These are phyloP conservation scores for Holocentrus rufus DNA, from an alignment of 2,797 vertebrate genomes.

Conservation along the genomic window DNA sequence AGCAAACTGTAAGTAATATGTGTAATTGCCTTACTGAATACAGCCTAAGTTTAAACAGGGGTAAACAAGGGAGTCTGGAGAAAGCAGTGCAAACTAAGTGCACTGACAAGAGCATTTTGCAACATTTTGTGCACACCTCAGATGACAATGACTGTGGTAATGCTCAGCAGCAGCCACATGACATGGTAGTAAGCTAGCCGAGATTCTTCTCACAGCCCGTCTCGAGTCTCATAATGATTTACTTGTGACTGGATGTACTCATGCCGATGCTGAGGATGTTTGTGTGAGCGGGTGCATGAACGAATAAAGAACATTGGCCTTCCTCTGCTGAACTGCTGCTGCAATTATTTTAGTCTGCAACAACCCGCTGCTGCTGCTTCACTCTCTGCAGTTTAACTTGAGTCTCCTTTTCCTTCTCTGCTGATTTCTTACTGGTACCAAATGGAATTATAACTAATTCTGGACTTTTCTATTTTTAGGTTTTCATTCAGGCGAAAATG, in stretches of 20 bases:
- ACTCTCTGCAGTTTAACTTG: not conserved
- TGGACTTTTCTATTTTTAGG: slow-evolving; percentile 66
- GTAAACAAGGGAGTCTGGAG: not conserved
- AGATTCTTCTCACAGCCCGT: slow-evolving; percentile 58
- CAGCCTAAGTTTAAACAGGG: not conserved
- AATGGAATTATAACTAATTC: slow-evolving; percentile 35
- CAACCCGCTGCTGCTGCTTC: slow-evolving; percentile 32
- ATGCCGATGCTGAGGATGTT: slow-evolving; percentile 64
- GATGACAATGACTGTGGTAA: slow-evolving; percentile 23
- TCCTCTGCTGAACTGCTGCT: slow-evolving; percentile 39
- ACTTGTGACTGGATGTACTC: slow-evolving; percentile 75
- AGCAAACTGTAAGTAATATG: slow-evolving; percentile 86
- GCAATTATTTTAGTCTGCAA: slow-evolving; percentile 39
- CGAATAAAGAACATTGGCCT: not conserved
- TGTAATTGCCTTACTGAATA: not conserved
- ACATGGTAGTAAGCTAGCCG: slow-evolving; percentile 38
- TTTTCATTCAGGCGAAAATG: slow-evolving; percentile 84
- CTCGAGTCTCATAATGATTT: slow-evolving; percentile 70
- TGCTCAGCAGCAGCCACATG: slow-evolving; percentile 52
- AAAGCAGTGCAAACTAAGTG: not conserved
- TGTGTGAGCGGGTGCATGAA: slow-evolving; percentile 48
- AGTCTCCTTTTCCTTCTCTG: not conserved
- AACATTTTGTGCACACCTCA: slow-evolving; percentile 16
- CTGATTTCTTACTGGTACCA: not conserved
- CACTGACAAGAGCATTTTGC: not conserved